A percentile compares a stretch with the other conserved stretches of the same genome.
Conservation (phyloP, 2,888 invertebrate species). For the Macrosiphum euphorbiae region DNA sequence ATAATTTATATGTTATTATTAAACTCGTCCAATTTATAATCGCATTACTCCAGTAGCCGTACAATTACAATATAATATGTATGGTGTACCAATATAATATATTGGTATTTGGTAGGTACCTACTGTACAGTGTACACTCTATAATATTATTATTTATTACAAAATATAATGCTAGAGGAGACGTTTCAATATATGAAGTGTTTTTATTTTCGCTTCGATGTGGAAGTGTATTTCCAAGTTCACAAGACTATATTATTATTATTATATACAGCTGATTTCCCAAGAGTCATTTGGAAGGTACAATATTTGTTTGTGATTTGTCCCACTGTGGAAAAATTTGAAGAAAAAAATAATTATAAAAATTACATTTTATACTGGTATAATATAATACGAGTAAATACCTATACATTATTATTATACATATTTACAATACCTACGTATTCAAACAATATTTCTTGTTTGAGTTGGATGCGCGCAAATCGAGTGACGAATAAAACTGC, state of each 20-base stretch:
- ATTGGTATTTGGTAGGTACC: not conserved
- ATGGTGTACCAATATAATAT: not conserved
- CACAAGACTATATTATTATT: not conserved
- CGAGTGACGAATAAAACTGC: not conserved
- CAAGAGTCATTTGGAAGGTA: not conserved
- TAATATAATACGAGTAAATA: not conserved
- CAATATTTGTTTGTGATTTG: not conserved
- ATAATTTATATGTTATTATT: not conserved
- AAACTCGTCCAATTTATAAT: not conserved
- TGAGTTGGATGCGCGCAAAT: not conserved
- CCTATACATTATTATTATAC: too few relatives aligned
- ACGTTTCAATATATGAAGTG: not conserved
- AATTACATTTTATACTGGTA: not conserved
- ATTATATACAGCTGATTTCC: not conserved
- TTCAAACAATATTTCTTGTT: not conserved
- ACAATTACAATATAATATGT: not conserved
- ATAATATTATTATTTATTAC: not conserved
- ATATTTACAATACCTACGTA: not conserved
- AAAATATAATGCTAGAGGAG: not conserved
- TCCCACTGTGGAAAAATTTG: not conserved
- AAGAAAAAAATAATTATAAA: not conserved
- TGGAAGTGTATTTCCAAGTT: not conserved
- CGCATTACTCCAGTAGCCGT: conserved; percentile 2
- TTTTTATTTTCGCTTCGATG: not conserved
- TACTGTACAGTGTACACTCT: not conserved